Percentiles rank a stretch among this genome's conserved stretches.
Conservation (phyloP, 2,113 vertebrate species). For the Lepidothrix coronata region DNA sequence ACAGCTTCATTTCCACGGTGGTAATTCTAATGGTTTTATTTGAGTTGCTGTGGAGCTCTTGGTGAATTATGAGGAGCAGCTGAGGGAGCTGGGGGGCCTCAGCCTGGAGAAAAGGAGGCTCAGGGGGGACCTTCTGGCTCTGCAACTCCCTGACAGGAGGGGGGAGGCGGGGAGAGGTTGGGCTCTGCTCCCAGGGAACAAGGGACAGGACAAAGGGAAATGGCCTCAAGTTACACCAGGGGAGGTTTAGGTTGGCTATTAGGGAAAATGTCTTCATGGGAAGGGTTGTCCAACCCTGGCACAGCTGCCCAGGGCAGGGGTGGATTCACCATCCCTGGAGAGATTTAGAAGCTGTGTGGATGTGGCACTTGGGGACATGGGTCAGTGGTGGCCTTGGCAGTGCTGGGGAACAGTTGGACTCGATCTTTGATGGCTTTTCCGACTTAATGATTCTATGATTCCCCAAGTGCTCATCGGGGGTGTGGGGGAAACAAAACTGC, state of each 20-base stretch:
- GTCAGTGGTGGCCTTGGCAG: neutral
- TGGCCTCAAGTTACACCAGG: accelerated
- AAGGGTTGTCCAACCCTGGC: neutral
- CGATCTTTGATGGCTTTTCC: neutral
- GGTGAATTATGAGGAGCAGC: neutral
- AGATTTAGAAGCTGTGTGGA: neutral
- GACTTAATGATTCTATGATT: neutral
- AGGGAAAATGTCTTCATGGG: neutral
- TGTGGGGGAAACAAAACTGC: neutral
- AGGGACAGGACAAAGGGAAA: accelerated
- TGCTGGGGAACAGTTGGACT: neutral
- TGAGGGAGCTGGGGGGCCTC: neutral
- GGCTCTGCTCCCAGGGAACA: neutral
- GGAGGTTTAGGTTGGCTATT: neutral
- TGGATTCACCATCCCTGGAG: neutral
- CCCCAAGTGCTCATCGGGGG: neutral
- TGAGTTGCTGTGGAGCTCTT: neutral
- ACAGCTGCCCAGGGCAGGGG: neutral
- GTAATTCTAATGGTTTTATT: neutral
- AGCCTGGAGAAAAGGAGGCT: neutral
- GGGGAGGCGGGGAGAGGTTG: accelerated
- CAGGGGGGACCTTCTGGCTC: neutral
- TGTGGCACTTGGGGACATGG: neutral
- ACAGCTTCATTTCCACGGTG: neutral
- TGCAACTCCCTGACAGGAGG: neutral